Conservation (phyloP, 2,797 vertebrate species). For the Pelobates cultripes region DNA sequence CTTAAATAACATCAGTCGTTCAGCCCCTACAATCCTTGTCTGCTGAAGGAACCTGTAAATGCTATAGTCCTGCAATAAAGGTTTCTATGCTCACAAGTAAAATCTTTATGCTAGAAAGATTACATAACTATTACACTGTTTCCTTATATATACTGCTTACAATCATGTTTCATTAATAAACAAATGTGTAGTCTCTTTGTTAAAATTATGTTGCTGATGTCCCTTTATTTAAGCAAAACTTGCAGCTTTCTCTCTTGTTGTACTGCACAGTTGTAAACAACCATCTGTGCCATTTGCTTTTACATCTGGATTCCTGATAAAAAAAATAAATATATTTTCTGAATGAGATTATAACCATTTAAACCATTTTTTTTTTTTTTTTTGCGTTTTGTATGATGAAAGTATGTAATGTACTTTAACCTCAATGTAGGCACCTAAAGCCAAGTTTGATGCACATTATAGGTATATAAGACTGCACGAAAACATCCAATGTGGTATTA, state of each 20-base stretch:
- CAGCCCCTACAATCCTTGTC: not conserved
- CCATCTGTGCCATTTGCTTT: constrained; percentile 21
- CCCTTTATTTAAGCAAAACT: constrained; percentile 14
- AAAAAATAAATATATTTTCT: constrained; percentile 47
- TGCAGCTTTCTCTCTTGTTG: constrained; percentile 21
- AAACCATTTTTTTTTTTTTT: not conserved
- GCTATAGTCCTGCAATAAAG: not conserved
- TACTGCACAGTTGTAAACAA: constrained; percentile 11
- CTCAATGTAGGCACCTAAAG: no score
- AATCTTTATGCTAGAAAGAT: not conserved
- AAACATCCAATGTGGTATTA: no score
- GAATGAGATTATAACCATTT: constrained; percentile 1
- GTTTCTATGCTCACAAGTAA: no score
- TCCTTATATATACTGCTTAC: not conserved
- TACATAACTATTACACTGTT: not conserved
- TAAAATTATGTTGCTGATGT: constrained; percentile 34
- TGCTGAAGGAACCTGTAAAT: not conserved
- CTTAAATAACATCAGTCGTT: no score
- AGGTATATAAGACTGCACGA: no score
- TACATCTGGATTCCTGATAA: constrained; percentile 39
- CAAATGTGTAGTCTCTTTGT: constrained; percentile 21
- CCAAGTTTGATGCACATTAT: no score
- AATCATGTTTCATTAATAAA: not conserved
- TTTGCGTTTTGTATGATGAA: not conserved
- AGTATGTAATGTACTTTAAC: no score